Evolutionary conservation across 2,888 invertebrate species (phyloP).

Genomic region (Ochropacha duplaris): DNA sequence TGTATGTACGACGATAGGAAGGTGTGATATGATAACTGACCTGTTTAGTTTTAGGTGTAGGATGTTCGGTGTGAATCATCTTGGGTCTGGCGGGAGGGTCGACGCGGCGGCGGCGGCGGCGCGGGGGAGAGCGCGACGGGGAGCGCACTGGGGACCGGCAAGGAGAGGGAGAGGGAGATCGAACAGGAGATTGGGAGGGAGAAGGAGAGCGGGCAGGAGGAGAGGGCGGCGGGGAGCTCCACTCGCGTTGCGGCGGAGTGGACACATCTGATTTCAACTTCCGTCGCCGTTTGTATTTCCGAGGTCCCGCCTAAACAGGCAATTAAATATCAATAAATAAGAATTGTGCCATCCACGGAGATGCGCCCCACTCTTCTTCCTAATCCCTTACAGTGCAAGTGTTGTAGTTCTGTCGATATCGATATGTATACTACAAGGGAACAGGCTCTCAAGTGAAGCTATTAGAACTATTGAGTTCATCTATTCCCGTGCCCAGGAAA

Average conservation of each 20-base stretch:
- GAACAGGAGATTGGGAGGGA: conserved; percentile 27
- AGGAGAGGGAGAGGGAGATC: conserved; percentile 32
- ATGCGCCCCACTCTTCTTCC: too few species aligned
- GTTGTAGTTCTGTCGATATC: too few species aligned
- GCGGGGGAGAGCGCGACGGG: conserved; percentile 3
- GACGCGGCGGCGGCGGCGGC: conserved; percentile 62
- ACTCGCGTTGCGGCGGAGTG: conserved; percentile 36
- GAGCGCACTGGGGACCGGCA: conserved; percentile 16
- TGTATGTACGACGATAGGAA: too few species aligned
- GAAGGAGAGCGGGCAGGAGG: conserved; percentile 25
- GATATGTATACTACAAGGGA: too few species aligned
- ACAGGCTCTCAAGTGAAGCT: too few species aligned
- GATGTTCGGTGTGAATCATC: conserved; percentile 90
- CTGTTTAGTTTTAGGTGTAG: conserved; percentile 85
- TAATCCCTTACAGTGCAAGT: too few species aligned
- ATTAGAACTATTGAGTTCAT: too few species aligned
- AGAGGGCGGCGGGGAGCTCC: conserved; percentile 31
- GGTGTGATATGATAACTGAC: conserved; percentile 50
- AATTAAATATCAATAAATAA: neutral
- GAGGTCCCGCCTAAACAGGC: conserved; percentile 84
- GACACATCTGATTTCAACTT: conserved; percentile 83
- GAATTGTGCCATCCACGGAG: too few species aligned
- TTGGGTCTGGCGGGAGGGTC: conserved; percentile 80
- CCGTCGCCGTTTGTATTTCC: conserved; percentile 91
- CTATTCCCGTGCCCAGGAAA: too few species aligned